phyloP scores from a whole-genome alignment of 2,888 invertebrate genomes.

The Callyntrura guangdongensis region DNA sequence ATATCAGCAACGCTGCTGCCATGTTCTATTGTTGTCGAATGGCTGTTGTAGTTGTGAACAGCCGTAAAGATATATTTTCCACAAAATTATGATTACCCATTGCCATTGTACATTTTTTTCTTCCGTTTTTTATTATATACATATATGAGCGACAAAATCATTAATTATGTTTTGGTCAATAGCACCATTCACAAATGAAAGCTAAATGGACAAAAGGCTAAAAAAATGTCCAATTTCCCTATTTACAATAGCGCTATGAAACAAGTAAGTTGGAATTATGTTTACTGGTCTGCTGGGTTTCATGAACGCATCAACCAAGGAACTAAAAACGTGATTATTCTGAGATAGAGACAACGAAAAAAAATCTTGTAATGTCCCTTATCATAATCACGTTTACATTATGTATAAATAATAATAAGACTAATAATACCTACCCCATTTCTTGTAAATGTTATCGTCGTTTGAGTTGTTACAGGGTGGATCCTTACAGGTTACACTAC shows the following conservation, averaged over 20 bases:
- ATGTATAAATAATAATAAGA: background rate
- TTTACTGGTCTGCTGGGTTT: conserved; percentile 18
- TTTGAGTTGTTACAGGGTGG: conserved; percentile 40
- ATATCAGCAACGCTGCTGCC: background rate
- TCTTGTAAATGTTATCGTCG: conserved; percentile 19
- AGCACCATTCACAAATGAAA: conserved; percentile 17
- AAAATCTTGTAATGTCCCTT: conserved; percentile 35
- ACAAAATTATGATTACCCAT: conserved; percentile 49
- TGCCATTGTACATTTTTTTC: conserved; percentile 46
- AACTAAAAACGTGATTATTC: conserved; percentile 50
- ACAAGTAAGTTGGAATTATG: conserved; percentile 30
- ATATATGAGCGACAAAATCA: conserved; percentile 59
- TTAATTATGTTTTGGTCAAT: conserved; percentile 62
- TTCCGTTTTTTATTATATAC: conserved; percentile 56
- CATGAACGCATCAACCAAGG: conserved; percentile 35
- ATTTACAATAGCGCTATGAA: conserved; percentile 22
- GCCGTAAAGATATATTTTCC: background rate
- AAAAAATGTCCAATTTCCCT: conserved; percentile 35
- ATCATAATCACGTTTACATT: conserved; percentile 51
- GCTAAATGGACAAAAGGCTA: conserved; percentile 23
- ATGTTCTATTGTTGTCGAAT: conserved; percentile 45
- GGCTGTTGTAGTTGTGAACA: background rate
- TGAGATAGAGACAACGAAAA: conserved; percentile 15
- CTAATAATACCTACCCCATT: conserved; percentile 22
- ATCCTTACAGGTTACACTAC: conserved; percentile 38